Evolutionary conservation across 2,113 vertebrate genomes (phyloP), one percentile per base, ranked within the genome.

Genomic region (Reinhardtius hippoglossoides): DNA sequence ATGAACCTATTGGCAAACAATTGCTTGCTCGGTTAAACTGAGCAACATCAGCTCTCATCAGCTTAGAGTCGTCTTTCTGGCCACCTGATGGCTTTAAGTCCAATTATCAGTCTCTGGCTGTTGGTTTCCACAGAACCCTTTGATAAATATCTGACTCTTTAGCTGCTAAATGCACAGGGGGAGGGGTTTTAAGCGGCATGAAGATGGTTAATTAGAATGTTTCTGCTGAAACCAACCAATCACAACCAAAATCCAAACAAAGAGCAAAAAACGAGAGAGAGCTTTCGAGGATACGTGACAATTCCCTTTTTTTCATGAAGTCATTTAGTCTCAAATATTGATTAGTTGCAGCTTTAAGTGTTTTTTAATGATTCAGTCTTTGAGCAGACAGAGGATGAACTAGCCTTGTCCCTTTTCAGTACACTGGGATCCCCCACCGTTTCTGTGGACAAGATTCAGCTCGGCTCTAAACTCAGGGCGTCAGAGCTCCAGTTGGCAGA

Each of bases 381-480:
- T 82, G 40, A 12, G 76, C 86, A 87, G 79, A 82, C 23, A 62
- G 65, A 68, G 62, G 76, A 76, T 69, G 70, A 84, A 84, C 61
- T 84, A 59, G 7, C 74, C 57, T 60, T 55, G 68, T 62, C 40
- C 68, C 57, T 82, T 74, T 76, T 78, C 74, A 81, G 80, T 81
- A 73, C 71, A 31, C 69, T 66, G 62, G 62, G 65, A 40, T 78
- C 81, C 76, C 40, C 66, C 75, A 62, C 24, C 64, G 9, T 78
- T 86, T 82, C 70, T 71, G 69, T 67, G 68, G 66, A 76, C 61
- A 74, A 67, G 73, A 78, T 60, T 85, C 80, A 71, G 66, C 78
- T 90, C 86, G 78, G 85, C 87, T 85, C 50, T 20, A 54, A 76
- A 74, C 21, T 67, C 9, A 44, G 65, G 61, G 50, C 24, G 67